Base-by-base conservation (phyloP, 2,113 vertebrate species). In the Erinaceus europaeus region DNA sequence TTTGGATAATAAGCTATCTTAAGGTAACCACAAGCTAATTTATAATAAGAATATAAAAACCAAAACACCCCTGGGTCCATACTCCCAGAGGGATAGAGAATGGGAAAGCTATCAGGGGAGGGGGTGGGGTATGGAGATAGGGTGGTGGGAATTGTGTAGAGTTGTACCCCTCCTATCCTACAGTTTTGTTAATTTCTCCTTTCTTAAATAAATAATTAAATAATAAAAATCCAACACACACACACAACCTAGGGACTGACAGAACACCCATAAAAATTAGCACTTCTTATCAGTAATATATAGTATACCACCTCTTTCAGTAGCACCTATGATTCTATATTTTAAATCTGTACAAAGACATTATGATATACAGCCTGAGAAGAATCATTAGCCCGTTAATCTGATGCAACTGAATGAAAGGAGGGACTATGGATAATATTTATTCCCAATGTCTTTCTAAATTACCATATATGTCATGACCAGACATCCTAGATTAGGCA, bases 381-480 rank as follows among this genome's bases (percentile, higher is more conserved):
- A 64, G 85, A 93, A 80, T 68, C 29, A 46, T 79, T 65, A 82
- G 48, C 20, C 53, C 34, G 27, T 75, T 73, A 53, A 91, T 83
- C 29, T 21, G 62, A 72, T 46, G 21, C 59, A 52, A 90, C 83
- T 78, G 21, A 88, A n/a, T 36, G 18, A 85, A 32, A 73, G 40
- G 55, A 82, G 65, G 36, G 90, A 75, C 18, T 90, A 34, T 84
- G 78, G 40, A 40, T 80, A 85, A 71, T 55, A 86, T 62, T 73
- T 85, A 90, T 77, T 44, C 50, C 62, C 25, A 23, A 55, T 4
- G 44, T 73, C 38, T 75, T 61, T 27, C 23, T 69, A 73, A 95
- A 93, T 84, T 25, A 55, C 27, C 34, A 6, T 25, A 21, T 64
- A 46, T 71, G 29, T 74, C 57, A 90, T 32, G 20, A 48, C 25